Percentiles rank a stretch among this genome's conserved stretches.
phyloP scores from a whole-genome alignment of 2,888 invertebrate species.

The Listrodromus nycthemerus region DNA sequence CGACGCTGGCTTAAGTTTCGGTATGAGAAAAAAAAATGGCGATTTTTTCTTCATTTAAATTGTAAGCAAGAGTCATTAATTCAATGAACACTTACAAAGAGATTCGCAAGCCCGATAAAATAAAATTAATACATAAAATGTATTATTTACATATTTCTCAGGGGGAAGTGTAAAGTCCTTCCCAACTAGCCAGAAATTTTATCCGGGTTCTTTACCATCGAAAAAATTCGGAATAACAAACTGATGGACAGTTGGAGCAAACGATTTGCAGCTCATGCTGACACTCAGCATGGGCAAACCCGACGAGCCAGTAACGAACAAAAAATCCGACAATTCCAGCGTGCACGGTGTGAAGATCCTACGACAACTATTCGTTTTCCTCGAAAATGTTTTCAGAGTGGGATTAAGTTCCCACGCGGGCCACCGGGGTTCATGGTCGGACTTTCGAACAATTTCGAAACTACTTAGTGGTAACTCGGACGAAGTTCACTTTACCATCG shows the following conservation, averaged over 20 bases:
- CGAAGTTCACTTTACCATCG: background rate
- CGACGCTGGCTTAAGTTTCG: too few relatives aligned
- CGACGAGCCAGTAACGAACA: too few relatives aligned
- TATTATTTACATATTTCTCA: too few relatives aligned
- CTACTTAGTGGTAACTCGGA: background rate
- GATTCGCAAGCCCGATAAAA: too few relatives aligned
- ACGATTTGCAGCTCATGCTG: background rate
- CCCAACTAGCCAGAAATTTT: too few relatives aligned
- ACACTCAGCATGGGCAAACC: background rate
- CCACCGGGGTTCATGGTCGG: slow-evolving; percentile 17
- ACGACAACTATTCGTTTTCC: slow-evolving; percentile 17
- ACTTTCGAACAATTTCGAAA: slow-evolving; percentile 21
- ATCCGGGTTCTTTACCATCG: background rate
- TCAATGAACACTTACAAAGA: too few relatives aligned
- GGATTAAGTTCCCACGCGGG: background rate
- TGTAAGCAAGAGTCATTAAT: too few relatives aligned
- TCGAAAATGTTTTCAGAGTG: slow-evolving; percentile 24
- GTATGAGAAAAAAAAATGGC: too few relatives aligned
- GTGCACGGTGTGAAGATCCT: slow-evolving; percentile 10
- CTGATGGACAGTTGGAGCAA: slow-evolving; percentile 3
- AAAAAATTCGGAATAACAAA: background rate
- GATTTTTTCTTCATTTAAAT: too few relatives aligned
- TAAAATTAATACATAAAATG: too few relatives aligned
- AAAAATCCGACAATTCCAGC: background rate
- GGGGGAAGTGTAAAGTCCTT: too few relatives aligned